Base-by-base conservation (phyloP, 2,888 invertebrate species). In the Panzeria rudis region DNA sequence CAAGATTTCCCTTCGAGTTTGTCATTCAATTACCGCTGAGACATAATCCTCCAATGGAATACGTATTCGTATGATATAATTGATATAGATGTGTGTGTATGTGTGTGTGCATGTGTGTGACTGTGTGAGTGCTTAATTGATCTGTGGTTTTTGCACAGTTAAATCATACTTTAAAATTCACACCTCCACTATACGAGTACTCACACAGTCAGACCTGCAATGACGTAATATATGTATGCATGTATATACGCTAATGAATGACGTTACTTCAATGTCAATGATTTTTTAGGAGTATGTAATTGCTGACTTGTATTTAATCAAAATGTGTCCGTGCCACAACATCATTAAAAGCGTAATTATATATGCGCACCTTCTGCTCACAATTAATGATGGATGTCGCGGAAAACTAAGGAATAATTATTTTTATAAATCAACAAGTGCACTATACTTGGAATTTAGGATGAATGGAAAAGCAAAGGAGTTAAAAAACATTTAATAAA, bases 121-220 rank as follows among this genome's bases (percentile, higher is more conserved):
- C 9, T 3, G 15, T 61, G 7, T 61, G 52, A 71, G 61, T 59
- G n/a, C 41, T 66, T 72, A 81, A 81, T 84, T 77, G 84, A 84
- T 81, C 17, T 84, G 84, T 72, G 80, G 84, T 80, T 80, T 80
- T 77, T 80, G 50, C 73, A 69, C 68, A 69, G 69, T 72, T 80
- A 50, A 78, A 69, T 56, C 23, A 56, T 32, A 61, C 64, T 20
- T 17, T 25, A 47, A 47, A 20, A 64, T 35, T 47, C n/a, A 59
- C 71, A 50, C 64, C 15, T 38, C 50, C 20, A 25, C 7, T 29
- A 35, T 4, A 38, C 35, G 9, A 5, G 32, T 6, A 35, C 6
- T 8, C 72, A 50, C 56, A 41, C 13, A 35, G 13, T 47, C 17
- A 62, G 17, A 41, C 56, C 25, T n/a, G 9, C 17, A 50, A n/a